These are phyloP conservation scores for Lasioglossum calceatum DNA, from an alignment of 2,888 invertebrate genomes.

Conservation along the genomic window DNA sequence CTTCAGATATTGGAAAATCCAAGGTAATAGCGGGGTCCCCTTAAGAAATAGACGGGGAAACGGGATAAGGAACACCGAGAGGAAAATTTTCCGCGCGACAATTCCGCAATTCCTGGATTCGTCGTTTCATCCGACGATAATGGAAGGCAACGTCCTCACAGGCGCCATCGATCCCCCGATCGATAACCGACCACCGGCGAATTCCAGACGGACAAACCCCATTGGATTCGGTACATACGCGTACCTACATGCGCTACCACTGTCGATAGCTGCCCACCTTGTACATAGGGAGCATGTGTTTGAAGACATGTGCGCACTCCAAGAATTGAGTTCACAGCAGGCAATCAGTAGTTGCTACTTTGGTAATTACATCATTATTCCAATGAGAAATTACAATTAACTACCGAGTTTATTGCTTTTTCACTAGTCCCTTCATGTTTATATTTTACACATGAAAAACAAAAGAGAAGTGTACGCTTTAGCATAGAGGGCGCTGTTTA, in stretches of 20 bases:
- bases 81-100: slow-evolving; percentile 34
- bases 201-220: slow-evolving; percentile 57
- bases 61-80: neutral
- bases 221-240: slow-evolving; percentile 28
- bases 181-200: slow-evolving; percentile 64
- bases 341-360: neutral
- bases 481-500: neutral
- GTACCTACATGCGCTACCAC: slow-evolving; percentile 25
- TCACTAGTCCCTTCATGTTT: too few species aligned
- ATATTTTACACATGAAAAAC: too few species aligned
- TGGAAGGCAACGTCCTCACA: slow-evolving; percentile 27
- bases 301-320: slow-evolving; percentile 16
- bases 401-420: neutral
- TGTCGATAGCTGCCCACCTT: slow-evolving; percentile 32
- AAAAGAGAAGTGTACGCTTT: neutral
- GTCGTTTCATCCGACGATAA: slow-evolving; percentile 27
- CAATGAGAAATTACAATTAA: neutral
- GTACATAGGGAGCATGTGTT: slow-evolving; percentile 25
- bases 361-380: neutral
- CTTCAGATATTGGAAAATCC: slow-evolving; percentile 56
- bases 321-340: neutral
- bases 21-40: slow-evolving; percentile 4
- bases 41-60: slow-evolving; percentile 24
- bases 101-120: slow-evolving; percentile 21
- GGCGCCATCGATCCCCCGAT: slow-evolving; percentile 62